Evolutionary conservation across 2,888 invertebrate species (phyloP).

Genomic region (Polydrusus tereticollis): DNA sequence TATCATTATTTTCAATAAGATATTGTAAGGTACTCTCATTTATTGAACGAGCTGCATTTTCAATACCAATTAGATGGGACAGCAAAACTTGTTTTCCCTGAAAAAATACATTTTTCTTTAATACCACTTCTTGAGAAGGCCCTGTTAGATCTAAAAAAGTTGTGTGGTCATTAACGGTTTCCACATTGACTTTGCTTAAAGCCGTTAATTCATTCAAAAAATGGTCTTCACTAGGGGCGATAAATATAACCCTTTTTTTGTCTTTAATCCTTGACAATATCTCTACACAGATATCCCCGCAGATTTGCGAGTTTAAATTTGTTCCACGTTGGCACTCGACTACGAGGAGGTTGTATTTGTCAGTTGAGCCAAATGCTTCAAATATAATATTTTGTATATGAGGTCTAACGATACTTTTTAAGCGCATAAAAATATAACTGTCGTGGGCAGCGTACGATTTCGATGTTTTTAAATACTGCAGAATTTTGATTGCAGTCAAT

Average conservation of each 20-base stretch:
- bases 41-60: constrained; percentile 7
- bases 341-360: constrained; percentile 25
- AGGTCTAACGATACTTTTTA: constrained; percentile 2
- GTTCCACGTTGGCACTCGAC: constrained; percentile 34
- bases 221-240: background rate
- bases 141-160: constrained; percentile 15
- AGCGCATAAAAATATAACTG: constrained; percentile 37
- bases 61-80: constrained; percentile 21
- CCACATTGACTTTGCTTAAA: background rate
- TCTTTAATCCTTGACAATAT: background rate
- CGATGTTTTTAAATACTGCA: constrained; percentile 17
- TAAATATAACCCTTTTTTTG: background rate
- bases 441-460: constrained; percentile 15
- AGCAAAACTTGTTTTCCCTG: constrained; percentile 25
- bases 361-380: constrained; percentile 3
- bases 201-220: background rate
- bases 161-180: background rate
- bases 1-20: constrained; percentile 18
- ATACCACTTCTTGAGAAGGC: constrained; percentile 13
- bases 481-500: constrained; percentile 33
- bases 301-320: background rate
- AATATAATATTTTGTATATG: constrained; percentile 22
- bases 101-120: constrained; percentile 20
- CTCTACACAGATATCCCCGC: background rate
- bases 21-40: constrained; percentile 9